phyloP scores from a whole-genome alignment of 2,797 vertebrate genomes.

The Geotrypetes seraphini region DNA sequence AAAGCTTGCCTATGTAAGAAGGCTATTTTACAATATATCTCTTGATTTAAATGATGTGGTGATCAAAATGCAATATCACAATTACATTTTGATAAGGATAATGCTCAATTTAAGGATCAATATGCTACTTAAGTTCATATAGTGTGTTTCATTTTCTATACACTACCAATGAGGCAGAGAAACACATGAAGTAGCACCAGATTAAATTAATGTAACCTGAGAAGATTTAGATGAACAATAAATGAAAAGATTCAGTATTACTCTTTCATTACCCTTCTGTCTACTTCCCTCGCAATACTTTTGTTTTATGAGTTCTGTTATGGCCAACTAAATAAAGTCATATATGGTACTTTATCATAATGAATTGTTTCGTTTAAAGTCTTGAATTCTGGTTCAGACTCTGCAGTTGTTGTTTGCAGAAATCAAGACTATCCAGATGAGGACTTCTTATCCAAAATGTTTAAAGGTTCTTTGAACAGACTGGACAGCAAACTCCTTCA shows the following conservation, averaged over 20 bases:
- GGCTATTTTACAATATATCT: no score
- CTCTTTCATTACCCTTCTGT: constrained; percentile 36
- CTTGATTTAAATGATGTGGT: constrained; percentile 39
- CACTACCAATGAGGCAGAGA: no score
- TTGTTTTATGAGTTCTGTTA: constrained; percentile 39
- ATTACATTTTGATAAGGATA: constrained; percentile 31
- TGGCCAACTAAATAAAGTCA: constrained; percentile 19
- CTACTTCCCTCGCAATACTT: constrained; percentile 59
- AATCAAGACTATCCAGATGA: constrained; percentile 7
- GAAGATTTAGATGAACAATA: constrained; percentile 64
- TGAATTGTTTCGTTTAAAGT: constrained; percentile 22
- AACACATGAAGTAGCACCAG: constrained; percentile 80
- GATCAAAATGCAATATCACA: constrained; percentile 46
- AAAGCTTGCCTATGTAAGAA: constrained; percentile 2
- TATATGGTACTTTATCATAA: constrained; percentile 19
- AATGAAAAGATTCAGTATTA: constrained; percentile 33
- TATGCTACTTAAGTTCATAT: no score
- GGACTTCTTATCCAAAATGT: constrained; percentile 9
- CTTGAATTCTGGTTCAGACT: constrained; percentile 31
- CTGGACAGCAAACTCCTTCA: constrained; percentile 75
- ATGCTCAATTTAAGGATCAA: no score
- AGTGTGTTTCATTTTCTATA: no score
- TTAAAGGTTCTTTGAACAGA: constrained; percentile 49
- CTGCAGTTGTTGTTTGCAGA: constrained; percentile 15
- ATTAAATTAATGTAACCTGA: constrained; percentile 83